phyloP scores from a whole-genome alignment of 2,113 vertebrate species.

The Gymnobelideus leadbeateri region DNA sequence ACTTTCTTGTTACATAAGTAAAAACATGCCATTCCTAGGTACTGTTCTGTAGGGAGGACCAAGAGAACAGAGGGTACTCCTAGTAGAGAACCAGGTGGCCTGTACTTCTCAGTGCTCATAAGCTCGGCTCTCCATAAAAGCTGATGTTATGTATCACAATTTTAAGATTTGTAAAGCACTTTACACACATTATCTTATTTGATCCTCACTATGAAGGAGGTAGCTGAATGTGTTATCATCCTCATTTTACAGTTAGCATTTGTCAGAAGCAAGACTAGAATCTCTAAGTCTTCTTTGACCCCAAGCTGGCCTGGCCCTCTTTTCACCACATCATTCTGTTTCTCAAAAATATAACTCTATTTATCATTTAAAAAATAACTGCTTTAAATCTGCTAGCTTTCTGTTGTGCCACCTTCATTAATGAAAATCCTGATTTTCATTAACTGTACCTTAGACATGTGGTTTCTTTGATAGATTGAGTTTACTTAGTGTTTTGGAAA shows the following conservation, averaged over 20 bases:
- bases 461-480: not conserved
- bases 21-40: not conserved
- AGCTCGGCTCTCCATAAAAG: not conserved
- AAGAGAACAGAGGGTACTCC: not conserved
- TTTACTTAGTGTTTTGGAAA: not conserved
- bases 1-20: not conserved
- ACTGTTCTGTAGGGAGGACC: conserved; percentile 12
- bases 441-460: not conserved
- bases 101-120: not conserved
- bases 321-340: not conserved
- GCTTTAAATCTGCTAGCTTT: not conserved
- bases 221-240: not conserved
- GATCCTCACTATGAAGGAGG: not conserved
- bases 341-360: not conserved
- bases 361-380: not conserved
- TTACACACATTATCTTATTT: not conserved
- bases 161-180: not conserved
- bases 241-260: not conserved
- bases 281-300: not conserved
- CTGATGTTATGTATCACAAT: not conserved
- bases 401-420: not conserved
- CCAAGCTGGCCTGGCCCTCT: not conserved
- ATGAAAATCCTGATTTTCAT: not conserved
- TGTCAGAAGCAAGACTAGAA: not conserved
- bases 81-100: not conserved